Evolutionary conservation across 2,797 vertebrate genomes (phyloP).

Genomic region (Molossus molossus): DNA sequence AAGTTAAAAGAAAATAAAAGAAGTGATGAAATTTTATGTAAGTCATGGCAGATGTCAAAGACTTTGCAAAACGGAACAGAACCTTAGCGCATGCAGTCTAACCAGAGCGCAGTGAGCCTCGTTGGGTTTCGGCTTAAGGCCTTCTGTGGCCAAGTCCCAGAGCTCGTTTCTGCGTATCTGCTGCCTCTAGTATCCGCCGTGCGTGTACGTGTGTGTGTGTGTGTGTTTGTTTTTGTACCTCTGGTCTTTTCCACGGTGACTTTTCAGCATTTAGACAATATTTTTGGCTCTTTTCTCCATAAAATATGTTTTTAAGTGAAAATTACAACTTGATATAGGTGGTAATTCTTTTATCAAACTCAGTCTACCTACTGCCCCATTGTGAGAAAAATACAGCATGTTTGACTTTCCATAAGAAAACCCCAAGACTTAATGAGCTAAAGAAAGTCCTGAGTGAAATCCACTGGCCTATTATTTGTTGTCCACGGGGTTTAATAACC

Average conservation of each 20-base stretch:
- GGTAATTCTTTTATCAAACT: conserved; percentile 77
- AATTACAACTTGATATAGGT: conserved; percentile 76
- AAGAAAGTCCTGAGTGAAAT: conserved; percentile 81
- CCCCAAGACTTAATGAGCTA: conserved; percentile 84
- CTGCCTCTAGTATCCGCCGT: not conserved
- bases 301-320: conserved; percentile 72
- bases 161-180: not conserved
- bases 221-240: not conserved
- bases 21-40: conserved; percentile 44
- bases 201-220: not conserved
- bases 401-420: conserved; percentile 84
- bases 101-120: not conserved
- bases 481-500: conserved; percentile 83
- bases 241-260: not conserved
- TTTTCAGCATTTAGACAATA: conserved; percentile 70
- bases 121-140: not conserved
- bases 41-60: conserved; percentile 19
- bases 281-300: conserved; percentile 64
- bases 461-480: conserved; percentile 83
- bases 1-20: conserved; percentile 16
- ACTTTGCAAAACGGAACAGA: conserved; percentile 18
- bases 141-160: not conserved
- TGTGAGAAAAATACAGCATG: conserved; percentile 83
- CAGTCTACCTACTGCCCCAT: conserved; percentile 68
- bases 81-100: not conserved